Percentiles rank a stretch among this genome's conserved stretches.
These are phyloP conservation scores for Acinonyx jubatus DNA, from an alignment of 2,113 vertebrate genomes.

Conservation along the genomic window DNA sequence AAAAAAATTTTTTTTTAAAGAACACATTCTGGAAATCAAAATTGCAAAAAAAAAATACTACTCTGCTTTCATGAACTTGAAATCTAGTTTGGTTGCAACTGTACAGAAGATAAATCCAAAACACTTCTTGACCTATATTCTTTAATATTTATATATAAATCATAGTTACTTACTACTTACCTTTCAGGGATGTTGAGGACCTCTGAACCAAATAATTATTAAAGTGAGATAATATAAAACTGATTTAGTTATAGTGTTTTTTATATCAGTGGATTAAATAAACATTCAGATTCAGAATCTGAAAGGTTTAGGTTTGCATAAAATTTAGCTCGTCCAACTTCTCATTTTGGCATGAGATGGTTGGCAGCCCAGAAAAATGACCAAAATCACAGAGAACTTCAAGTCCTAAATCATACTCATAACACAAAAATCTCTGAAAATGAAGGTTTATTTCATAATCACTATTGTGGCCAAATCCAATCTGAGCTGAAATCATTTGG, in stretches of 20 bases:
- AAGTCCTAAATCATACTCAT: neutral
- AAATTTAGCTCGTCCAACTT: neutral
- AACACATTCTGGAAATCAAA: slow-evolving; percentile 40
- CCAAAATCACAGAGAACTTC: neutral
- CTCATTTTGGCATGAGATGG: slow-evolving; percentile 37
- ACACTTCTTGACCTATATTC: neutral
- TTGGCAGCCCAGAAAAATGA: neutral
- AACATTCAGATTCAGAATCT: slow-evolving; percentile 25
- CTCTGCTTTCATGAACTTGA: slow-evolving; percentile 35
- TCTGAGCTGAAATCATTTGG: neutral
- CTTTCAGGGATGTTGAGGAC: neutral
- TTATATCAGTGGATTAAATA: neutral
- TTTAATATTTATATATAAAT: slow-evolving; percentile 22
- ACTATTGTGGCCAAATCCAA: neutral
- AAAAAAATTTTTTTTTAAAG: neutral
- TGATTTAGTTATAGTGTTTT: neutral
- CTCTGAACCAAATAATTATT: neutral
- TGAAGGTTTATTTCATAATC: slow-evolving; percentile 22
- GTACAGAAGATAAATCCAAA: neutral
- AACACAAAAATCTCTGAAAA: neutral
- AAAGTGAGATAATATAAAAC: neutral
- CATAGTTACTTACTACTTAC: neutral
- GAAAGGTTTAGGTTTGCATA: neutral
- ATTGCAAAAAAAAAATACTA: slow-evolving; percentile 19
- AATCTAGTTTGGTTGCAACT: neutral